Evolutionary conservation across 2,888 invertebrate species (phyloP), one percentile per base, ranked within the genome.

Genomic region (Agrotis clavis): DNA sequence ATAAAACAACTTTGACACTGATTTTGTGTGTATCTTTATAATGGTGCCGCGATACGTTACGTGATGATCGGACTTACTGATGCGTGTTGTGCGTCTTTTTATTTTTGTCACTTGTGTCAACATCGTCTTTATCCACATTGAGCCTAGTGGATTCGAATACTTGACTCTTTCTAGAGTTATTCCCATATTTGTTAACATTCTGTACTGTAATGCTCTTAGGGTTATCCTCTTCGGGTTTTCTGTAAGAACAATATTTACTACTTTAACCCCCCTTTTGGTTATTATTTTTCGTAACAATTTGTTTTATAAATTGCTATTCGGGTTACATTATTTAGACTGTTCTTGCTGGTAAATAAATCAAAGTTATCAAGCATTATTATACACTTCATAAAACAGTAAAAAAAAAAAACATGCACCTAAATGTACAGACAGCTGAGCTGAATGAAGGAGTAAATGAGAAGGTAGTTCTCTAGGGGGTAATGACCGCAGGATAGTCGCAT

Each of bases 121-220:
- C 97, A 92, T 98, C 98, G 87, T 98, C 98, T 88, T 97, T 97
- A 82, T 98, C 98, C 78, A 97, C 97, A 69, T 97, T 97, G 95
- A 97, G 97, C 87, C 97, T 93, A 77, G 97, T 97, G 71, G 97
- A 97, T 93, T 98, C 98, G 89, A 98, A 98, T 81, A 98, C 97
- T 89, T 98, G 96, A 86, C 97, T 97, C 94, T 97, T 97, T 91
- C 96, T 93, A 89, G 94, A 94, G 89, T 90, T 93, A 91, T 90
- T 93, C 74, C 94, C 95, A 83, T 94, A 94, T 93, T 95, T 94
- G 90, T 90, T 93, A 85, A 94, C 91, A 89, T 91, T 94, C 92
- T 93, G 95, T 92, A 95, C 92, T 86, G 94, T 94, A 88, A 95
- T 93, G 91, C 90, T 94, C 91, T 95, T 96, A 91, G 92, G 90